phyloP scores from a whole-genome alignment of 2,113 vertebrate species.

The Oriolus oriolus region DNA sequence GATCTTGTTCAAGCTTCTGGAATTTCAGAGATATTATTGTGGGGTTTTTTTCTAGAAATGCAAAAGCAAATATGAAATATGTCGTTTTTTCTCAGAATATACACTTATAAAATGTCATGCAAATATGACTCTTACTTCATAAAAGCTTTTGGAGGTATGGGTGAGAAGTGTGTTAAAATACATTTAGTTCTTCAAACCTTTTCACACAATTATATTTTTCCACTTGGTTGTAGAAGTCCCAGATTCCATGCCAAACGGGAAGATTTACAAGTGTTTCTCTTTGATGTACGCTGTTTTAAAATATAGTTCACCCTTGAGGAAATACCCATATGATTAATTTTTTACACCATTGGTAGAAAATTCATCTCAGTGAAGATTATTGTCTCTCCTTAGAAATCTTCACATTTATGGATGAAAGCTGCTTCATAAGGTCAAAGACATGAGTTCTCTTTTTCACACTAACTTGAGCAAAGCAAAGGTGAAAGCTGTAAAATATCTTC shows the following conservation, averaged over 20 bases:
- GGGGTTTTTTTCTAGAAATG: background rate
- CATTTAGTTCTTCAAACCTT: background rate
- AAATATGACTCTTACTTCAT: background rate
- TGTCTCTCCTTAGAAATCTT: background rate
- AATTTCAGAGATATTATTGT: background rate
- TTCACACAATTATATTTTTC: background rate
- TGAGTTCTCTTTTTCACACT: background rate
- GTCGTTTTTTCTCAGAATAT: background rate
- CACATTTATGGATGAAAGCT: background rate
- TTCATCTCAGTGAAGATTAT: background rate
- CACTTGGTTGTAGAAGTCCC: background rate
- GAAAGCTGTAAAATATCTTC: constrained; percentile 6
- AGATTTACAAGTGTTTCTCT: background rate
- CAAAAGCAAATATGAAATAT: background rate
- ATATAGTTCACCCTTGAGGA: background rate
- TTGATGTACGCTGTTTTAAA: background rate
- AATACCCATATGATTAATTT: background rate
- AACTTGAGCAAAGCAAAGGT: constrained; percentile 9
- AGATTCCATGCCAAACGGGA: background rate
- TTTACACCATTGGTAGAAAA: background rate
- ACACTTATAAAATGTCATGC: background rate
- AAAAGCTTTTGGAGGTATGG: background rate
- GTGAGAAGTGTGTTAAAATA: background rate
- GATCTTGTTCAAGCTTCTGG: background rate
- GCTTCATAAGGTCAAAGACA: background rate